These are phyloP conservation scores for Drosophila kanekoi DNA, from an alignment of 2,888 invertebrate genomes.

Conservation along the genomic window DNA sequence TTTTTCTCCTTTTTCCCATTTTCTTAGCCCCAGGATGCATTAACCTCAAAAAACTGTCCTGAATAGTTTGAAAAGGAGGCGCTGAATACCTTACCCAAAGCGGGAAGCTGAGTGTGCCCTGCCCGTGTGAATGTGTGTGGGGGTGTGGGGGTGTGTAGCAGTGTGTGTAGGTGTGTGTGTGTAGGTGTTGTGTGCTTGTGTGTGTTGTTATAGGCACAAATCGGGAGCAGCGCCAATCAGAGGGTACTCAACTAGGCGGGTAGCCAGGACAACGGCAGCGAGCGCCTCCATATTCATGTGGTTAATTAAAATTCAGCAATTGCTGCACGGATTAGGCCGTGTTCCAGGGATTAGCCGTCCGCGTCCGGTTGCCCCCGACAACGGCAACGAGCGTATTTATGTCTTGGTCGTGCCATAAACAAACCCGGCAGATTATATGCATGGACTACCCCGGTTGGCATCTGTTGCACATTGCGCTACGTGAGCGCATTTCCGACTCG, in stretches of 20 bases:
- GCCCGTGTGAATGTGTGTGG: no score
- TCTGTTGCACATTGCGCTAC: conserved; percentile 71
- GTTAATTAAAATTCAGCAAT: conserved; percentile 74
- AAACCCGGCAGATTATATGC: conserved; percentile 53
- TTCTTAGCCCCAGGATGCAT: conserved; percentile 72
- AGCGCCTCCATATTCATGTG: conserved; percentile 49
- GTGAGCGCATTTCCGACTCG: conserved; percentile 64
- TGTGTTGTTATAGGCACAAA: conserved; percentile 51
- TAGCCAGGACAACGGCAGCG: conserved; percentile 25
- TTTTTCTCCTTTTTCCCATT: not conserved
- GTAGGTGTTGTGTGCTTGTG: not conserved
- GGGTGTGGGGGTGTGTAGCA: no score
- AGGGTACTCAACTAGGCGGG: not conserved
- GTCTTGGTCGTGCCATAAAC: conserved; percentile 57
- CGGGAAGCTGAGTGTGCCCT: no score
- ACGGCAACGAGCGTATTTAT: conserved; percentile 45
- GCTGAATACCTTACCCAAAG: not conserved
- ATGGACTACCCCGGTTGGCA: conserved; percentile 51
- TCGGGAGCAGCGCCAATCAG: conserved; percentile 8
- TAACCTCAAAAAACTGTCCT: conserved; percentile 70
- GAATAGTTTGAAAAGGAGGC: conserved; percentile 62
- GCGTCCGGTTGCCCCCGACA: not conserved
- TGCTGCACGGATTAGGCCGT: conserved; percentile 52
- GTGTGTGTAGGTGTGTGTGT: no score
- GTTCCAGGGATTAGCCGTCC: conserved; percentile 48